Conservation (phyloP, 2,797 vertebrate genomes). For the Salarias fasciatus region DNA sequence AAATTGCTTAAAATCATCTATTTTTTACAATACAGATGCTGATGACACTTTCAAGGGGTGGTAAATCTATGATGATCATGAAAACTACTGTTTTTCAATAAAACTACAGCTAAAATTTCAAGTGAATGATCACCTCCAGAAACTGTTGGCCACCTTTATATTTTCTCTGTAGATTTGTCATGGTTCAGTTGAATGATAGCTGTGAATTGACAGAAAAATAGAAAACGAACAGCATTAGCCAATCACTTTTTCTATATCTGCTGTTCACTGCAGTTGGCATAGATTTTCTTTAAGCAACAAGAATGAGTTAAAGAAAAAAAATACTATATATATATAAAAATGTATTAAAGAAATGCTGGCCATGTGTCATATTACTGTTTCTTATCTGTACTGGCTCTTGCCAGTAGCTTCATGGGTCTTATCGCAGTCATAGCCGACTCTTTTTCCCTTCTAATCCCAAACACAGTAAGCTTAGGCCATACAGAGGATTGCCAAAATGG, state of each 20-base stretch:
- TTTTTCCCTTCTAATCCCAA: conserved; percentile 44
- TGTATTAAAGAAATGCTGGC: conserved; percentile 34
- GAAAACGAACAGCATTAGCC: conserved; percentile 39
- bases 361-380: conserved; percentile 53
- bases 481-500: conserved; percentile 46
- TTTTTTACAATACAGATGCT: too few species aligned
- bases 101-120: too few species aligned
- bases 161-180: conserved; percentile 27
- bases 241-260: conserved; percentile 42
- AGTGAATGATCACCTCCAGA: too few species aligned
- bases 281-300: conserved; percentile 38
- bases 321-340: too few species aligned
- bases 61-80: too few species aligned
- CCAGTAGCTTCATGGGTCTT: conserved; percentile 56
- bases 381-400: conserved; percentile 55
- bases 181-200: conserved; percentile 28
- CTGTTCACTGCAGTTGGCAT: conserved; percentile 37
- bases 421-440: conserved; percentile 49
- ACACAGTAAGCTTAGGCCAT: conserved; percentile 55
- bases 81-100: too few species aligned
- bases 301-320: conserved; percentile 18
- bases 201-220: conserved; percentile 36
- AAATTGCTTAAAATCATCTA: too few species aligned
- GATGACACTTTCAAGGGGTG: too few species aligned
- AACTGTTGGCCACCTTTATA: background rate